Conservation (phyloP, 1,140 invertebrate species). For the Pissodes strobi region DNA sequence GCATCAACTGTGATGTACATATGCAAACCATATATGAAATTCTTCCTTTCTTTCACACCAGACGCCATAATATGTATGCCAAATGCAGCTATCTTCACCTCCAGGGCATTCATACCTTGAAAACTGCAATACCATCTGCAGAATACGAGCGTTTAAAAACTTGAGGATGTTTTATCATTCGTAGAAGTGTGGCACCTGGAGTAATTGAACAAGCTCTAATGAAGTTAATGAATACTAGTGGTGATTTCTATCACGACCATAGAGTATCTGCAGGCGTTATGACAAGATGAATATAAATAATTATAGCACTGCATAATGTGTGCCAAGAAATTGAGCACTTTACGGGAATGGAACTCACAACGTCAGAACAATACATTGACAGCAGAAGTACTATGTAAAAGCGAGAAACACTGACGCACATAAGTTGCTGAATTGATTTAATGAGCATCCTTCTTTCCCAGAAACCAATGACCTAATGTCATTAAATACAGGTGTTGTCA, state of each 20-base stretch:
- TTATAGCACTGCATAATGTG: slow-evolving; percentile 45
- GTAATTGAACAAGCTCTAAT: slow-evolving; percentile 54
- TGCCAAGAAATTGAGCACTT: slow-evolving; percentile 51
- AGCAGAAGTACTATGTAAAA: slow-evolving; percentile 37
- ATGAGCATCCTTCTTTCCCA: background rate
- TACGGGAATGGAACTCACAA: slow-evolving; percentile 44
- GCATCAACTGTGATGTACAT: slow-evolving; percentile 49
- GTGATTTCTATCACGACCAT: slow-evolving; percentile 50
- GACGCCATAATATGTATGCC: slow-evolving; percentile 49
- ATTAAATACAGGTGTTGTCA: background rate
- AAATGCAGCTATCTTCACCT: slow-evolving; percentile 51
- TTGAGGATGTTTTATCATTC: slow-evolving; percentile 45
- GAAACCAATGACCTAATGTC: background rate
- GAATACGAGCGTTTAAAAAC: slow-evolving; percentile 20
- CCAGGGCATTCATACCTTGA: slow-evolving; percentile 31
- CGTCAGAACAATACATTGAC: slow-evolving; percentile 56
- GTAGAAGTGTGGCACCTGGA: slow-evolving; percentile 39
- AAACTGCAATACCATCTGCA: slow-evolving; percentile 41
- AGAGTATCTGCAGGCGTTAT: slow-evolving; percentile 52
- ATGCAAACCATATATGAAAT: slow-evolving; percentile 47
- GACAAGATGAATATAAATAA: slow-evolving; percentile 50
- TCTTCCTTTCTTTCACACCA: slow-evolving; percentile 54
- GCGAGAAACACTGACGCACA: background rate
- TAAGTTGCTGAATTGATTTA: background rate
- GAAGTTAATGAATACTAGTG: slow-evolving; percentile 55